These are phyloP conservation scores for Sylvicola cinctus DNA, from an alignment of 2,888 invertebrate species.

Conservation along the genomic window DNA sequence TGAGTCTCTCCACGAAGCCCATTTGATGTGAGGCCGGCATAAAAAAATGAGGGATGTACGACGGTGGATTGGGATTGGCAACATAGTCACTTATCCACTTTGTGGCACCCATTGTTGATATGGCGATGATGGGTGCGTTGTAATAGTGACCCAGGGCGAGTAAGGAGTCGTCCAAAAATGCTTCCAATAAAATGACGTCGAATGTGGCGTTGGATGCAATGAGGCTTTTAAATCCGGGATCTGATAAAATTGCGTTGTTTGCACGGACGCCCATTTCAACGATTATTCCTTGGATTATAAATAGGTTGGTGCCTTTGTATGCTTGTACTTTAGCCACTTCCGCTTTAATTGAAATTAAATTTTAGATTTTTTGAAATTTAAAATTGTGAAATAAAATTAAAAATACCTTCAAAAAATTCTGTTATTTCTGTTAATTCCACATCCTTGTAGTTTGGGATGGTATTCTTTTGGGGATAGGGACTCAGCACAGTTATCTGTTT, in stretches of 20 bases:
- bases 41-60: constrained; percentile 4
- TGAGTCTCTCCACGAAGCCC: constrained; percentile 1
- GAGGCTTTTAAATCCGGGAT: no score
- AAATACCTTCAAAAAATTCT: neutral
- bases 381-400: neutral
- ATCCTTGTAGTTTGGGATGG: neutral
- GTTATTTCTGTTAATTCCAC: neutral
- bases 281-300: no score
- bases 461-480: neutral
- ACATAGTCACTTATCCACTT: constrained; percentile 3
- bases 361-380: no score
- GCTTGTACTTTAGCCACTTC: no score
- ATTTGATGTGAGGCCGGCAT: constrained; percentile 3
- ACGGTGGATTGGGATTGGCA: neutral
- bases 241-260: no score
- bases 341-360: no score
- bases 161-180: constrained; percentile 11
- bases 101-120: constrained; percentile 1
- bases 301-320: no score
- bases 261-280: no score
- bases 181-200: constrained; percentile 10
- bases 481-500: neutral
- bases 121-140: neutral
- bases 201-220: no score
- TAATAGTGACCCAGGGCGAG: constrained; percentile 8